phyloP scores from a whole-genome alignment of 2,113 vertebrate genomes.

The Tychaedon coryphoeus region DNA sequence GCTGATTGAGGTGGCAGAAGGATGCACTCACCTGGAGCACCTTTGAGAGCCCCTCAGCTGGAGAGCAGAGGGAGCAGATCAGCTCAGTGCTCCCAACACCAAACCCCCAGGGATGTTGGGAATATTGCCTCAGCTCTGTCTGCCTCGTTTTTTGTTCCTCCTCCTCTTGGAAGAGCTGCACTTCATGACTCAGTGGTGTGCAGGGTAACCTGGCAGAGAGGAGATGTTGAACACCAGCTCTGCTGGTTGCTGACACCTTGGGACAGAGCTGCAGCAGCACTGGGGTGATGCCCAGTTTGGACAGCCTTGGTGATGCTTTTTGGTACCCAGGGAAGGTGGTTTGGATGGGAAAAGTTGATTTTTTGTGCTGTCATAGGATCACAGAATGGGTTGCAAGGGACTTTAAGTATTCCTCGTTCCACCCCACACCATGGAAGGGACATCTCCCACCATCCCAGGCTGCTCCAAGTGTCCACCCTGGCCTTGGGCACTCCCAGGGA shows the following conservation, averaged over 20 bases:
- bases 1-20: neutral
- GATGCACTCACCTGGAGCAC: neutral
- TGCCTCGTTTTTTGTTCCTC: neutral
- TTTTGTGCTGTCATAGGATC: neutral
- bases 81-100: fast-evolving
- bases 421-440: neutral
- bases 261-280: neutral
- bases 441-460: fast-evolving
- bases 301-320: neutral
- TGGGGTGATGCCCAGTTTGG: neutral
- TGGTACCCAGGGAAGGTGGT: neutral
- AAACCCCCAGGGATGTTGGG: neutral
- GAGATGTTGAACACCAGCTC: neutral
- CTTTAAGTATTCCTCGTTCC: neutral
- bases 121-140: neutral
- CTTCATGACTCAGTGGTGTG: neutral
- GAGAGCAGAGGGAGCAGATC: neutral
- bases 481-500: neutral
- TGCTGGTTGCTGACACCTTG: neutral
- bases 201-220: neutral
- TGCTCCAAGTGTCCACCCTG: neutral
- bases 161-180: neutral
- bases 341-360: neutral
- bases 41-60: neutral
- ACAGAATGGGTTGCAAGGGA: neutral